These are phyloP conservation scores for Lepisosteus osseus DNA, from an alignment of 2,113 vertebrate species.

Conservation along the genomic window DNA sequence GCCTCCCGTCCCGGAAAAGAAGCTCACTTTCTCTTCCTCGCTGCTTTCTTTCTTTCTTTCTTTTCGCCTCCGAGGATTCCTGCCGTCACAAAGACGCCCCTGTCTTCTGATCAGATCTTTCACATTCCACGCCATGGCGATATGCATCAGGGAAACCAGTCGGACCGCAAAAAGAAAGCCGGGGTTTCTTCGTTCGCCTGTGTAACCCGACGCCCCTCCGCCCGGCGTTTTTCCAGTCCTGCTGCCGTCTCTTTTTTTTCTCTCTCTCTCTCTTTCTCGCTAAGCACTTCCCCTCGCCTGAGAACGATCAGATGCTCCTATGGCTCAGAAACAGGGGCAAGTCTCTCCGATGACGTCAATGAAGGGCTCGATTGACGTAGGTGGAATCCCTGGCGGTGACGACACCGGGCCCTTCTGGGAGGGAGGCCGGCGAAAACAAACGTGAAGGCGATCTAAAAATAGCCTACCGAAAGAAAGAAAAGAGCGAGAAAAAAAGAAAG, in stretches of 20 bases:
- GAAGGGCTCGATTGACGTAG: slow-evolving; percentile 58
- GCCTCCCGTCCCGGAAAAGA: too few species aligned
- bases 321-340: slow-evolving; percentile 22
- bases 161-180: slow-evolving; percentile 5
- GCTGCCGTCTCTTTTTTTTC: neutral
- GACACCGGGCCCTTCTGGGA: slow-evolving; percentile 30
- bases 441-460: slow-evolving; percentile 61
- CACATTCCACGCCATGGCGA: slow-evolving; percentile 14
- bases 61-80: slow-evolving; percentile 13
- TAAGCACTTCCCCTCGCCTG: slow-evolving; percentile 15
- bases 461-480: slow-evolving; percentile 27
- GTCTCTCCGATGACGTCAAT: slow-evolving; percentile 52
- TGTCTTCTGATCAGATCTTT: slow-evolving; percentile 23
- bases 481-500: too few species aligned
- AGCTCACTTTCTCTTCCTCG: neutral
- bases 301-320: slow-evolving; percentile 22
- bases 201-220: slow-evolving; percentile 18
- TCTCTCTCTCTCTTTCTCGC: neutral
- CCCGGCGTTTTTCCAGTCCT: slow-evolving; percentile 18
- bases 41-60: slow-evolving; percentile 22
- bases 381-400: slow-evolving; percentile 67
- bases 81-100: neutral
- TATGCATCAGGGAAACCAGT: slow-evolving; percentile 14
- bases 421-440: slow-evolving; percentile 22
- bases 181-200: slow-evolving; percentile 17